These are phyloP conservation scores for Leucophenga maculata DNA, from an alignment of 2,888 invertebrate species.

Conservation along the genomic window DNA sequence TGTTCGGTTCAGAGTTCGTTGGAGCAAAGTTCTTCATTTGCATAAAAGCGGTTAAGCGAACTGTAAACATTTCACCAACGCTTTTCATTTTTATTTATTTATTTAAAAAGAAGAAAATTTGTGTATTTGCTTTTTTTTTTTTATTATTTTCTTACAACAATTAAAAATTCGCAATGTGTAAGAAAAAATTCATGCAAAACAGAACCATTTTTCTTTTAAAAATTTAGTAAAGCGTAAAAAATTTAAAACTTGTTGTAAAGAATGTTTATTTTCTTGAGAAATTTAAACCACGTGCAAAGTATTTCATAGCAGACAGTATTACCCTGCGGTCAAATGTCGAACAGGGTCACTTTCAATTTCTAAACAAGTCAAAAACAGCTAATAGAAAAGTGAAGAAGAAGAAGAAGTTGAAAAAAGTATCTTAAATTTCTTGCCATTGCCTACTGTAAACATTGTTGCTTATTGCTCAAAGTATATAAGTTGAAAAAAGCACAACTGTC, in stretches of 20 bases:
- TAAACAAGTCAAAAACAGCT: slow-evolving; percentile 18
- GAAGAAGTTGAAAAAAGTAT: not conserved
- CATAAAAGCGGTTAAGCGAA: slow-evolving; percentile 23
- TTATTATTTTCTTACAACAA: not conserved
- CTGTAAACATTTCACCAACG: slow-evolving; percentile 24
- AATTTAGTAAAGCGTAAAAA: not conserved
- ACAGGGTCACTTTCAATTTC: slow-evolving; percentile 20
- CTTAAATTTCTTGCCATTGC: not conserved
- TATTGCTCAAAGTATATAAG: not conserved
- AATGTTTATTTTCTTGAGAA: not conserved
- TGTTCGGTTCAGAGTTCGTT: not conserved
- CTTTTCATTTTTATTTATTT: slow-evolving; percentile 10
- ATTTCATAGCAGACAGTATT: not conserved
- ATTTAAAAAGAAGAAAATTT: not conserved
- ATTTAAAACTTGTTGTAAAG: not conserved
- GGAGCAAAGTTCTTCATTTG: slow-evolving; percentile 15
- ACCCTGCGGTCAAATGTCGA: not conserved
- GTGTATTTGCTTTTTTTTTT: not conserved
- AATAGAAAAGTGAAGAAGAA: not conserved
- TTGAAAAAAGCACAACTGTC: slow-evolving; percentile 14
- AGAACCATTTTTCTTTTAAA: slow-evolving; percentile 4
- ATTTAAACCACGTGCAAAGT: slow-evolving; percentile 4
- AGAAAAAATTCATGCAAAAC: not conserved
- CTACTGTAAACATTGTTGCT: not conserved
- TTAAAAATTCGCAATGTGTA: not conserved